phyloP scores from a whole-genome alignment of 2,888 invertebrate species.

The Diaphora mendica region DNA sequence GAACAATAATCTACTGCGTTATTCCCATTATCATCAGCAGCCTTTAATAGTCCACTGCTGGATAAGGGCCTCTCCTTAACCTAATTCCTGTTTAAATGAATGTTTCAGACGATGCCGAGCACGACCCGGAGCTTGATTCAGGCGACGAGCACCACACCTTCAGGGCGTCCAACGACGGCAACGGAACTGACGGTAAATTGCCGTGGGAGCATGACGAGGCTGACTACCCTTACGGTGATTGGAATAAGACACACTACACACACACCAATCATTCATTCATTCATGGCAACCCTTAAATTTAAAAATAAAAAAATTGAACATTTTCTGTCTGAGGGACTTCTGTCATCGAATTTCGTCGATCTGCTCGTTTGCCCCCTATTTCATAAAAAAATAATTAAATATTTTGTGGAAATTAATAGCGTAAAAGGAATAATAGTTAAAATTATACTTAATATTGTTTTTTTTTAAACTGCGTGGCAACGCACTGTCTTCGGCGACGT shows the following conservation, averaged over 20 bases:
- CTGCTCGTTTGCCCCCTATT: too few species aligned
- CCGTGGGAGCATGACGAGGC: conserved; percentile 71
- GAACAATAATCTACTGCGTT: background rate
- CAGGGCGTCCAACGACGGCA: conserved; percentile 45
- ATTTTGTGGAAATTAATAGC: background rate
- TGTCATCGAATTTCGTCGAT: background rate
- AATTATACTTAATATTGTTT: too few species aligned
- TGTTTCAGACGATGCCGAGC: conserved; percentile 55
- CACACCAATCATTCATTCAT: conserved; percentile 23
- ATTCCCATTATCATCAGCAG: too few species aligned
- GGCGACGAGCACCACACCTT: conserved; percentile 46
- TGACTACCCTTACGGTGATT: conserved; percentile 81
- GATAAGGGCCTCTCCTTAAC: too few species aligned
- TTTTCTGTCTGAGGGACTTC: too few species aligned
- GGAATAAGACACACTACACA: conserved; percentile 52
- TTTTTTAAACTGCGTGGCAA: too few species aligned
- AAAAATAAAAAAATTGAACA: too few species aligned
- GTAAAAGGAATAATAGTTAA: background rate
- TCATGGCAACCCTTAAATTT: background rate
- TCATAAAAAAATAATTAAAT: too few species aligned
- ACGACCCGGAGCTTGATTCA: conserved; percentile 27
- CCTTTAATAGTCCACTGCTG: too few species aligned
- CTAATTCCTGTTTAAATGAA: background rate
- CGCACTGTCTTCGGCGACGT: too few species aligned
- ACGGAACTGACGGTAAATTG: conserved; percentile 78